phyloP scores from a whole-genome alignment of 2,113 vertebrate species.

The Bos javanicus region DNA sequence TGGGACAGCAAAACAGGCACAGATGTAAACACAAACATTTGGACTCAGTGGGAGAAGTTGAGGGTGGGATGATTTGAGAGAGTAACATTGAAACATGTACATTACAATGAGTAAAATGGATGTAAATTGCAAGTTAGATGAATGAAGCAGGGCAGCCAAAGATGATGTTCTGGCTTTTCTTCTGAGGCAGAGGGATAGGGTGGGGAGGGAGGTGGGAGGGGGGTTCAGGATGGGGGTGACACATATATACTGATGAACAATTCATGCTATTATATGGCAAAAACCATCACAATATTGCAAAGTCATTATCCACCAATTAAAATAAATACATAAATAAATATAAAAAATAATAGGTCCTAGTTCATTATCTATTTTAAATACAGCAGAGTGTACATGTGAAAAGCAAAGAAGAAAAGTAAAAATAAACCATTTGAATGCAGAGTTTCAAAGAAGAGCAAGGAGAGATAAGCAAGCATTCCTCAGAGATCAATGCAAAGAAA shows the following conservation, averaged over 20 bases:
- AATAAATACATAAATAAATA: neutral
- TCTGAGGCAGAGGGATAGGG: neutral
- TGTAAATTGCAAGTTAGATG: neutral
- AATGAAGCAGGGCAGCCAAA: neutral
- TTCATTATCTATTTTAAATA: neutral
- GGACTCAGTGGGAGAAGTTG: neutral
- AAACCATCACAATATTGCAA: neutral
- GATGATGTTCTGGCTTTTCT: neutral
- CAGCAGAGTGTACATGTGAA: neutral
- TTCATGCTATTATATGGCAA: neutral
- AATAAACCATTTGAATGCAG: neutral
- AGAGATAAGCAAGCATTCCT: neutral
- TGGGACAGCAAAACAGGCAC: neutral
- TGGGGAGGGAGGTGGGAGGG: neutral
- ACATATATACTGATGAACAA: fast-evolving
- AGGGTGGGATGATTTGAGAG: neutral
- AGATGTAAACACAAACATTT: neutral
- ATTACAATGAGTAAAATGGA: neutral
- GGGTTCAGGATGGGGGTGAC: neutral
- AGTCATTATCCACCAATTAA: neutral
- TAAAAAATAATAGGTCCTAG: neutral
- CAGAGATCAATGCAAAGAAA: neutral
- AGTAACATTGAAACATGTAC: neutral
- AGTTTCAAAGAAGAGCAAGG: fast-evolving
- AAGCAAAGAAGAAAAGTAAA: neutral